Base-by-base conservation (phyloP, 30 jellyfish, hydroid and myxozoan species). In the Hydractinia symbiolongicarpus region DNA sequence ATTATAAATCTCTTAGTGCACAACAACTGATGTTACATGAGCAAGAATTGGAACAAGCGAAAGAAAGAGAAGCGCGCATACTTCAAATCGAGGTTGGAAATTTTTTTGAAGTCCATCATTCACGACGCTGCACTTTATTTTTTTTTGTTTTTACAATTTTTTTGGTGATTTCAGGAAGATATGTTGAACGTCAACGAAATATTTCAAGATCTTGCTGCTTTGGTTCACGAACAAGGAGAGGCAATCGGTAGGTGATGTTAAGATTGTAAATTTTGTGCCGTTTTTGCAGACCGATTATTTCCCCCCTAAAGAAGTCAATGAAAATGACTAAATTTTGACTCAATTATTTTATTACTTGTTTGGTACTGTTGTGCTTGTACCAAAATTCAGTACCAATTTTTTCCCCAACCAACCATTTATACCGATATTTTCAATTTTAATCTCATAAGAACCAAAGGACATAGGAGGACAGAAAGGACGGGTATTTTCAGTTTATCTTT, bases 211-310 rank as follows among this genome's bases (percentile, higher is more conserved):
- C 86, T 90, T 54, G 97, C 97, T 55, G 19, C 79, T 74, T 67
- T 90, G 81, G 93, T 90, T 20, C 97, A 90, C 52, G 92, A 84
- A 61, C 97, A 90, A 66, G 97, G 95, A 11, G 97, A 90, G 7
- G 61, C 80, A 11, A 78, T 90, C 21, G 97, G 96, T 88, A 76
- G 50, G 83, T 10, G 19, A 21, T 44, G 21, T 50, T 19, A 11
- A 10, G 44, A 30, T 30, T 30, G 44, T 30, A 30, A 30, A 30
- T 30, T 30, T 2, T 69, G 79, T 13, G 62, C 14, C 62, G 21
- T 13, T 13, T 44, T 16, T 2, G 54, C 17, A 30, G 2, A 30
- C 44, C 2, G 44, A 30, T 30, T 30, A 30, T 30, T 2, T 30
- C 2, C 2, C 44, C 44, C 44, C 44, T 30, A 30, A 30, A 30